These are phyloP conservation scores for Vanessa cardui DNA, from an alignment of 2,888 invertebrate species.

Conservation along the genomic window DNA sequence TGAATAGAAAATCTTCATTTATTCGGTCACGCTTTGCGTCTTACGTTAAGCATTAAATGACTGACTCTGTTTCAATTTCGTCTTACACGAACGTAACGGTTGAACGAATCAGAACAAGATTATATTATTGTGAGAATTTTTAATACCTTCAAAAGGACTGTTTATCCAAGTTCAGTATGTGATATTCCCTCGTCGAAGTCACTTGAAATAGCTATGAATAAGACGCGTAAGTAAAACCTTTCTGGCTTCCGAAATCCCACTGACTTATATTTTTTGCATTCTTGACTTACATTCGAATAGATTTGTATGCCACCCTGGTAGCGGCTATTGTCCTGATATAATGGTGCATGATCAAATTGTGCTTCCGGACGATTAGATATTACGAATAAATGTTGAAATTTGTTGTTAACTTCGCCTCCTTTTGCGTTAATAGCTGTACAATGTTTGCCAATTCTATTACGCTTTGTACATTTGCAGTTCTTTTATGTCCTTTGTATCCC, in stretches of 20 bases:
- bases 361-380: constrained; percentile 78
- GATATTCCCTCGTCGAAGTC: constrained; percentile 67
- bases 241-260: constrained; percentile 44
- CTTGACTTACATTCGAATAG: constrained; percentile 46
- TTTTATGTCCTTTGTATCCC: constrained; percentile 62
- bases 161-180: constrained; percentile 70
- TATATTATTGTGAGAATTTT: constrained; percentile 80
- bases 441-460: constrained; percentile 82
- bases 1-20: constrained; percentile 80
- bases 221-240: constrained; percentile 70
- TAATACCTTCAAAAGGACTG: constrained; percentile 67
- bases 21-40: constrained; percentile 78
- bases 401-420: constrained; percentile 81
- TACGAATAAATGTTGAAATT: constrained; percentile 76
- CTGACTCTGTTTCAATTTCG: constrained; percentile 82
- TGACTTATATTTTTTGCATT: constrained; percentile 44
- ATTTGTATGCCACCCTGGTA: constrained; percentile 69
- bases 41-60: constrained; percentile 80
- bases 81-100: constrained; percentile 77
- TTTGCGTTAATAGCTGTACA: constrained; percentile 81
- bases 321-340: constrained; percentile 62
- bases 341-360: constrained; percentile 74
- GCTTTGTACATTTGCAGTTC: constrained; percentile 68
- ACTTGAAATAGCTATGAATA: constrained; percentile 72
- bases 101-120: constrained; percentile 80